These are phyloP conservation scores for Lagria hirta DNA, from an alignment of 2,888 invertebrate species.

Conservation along the genomic window DNA sequence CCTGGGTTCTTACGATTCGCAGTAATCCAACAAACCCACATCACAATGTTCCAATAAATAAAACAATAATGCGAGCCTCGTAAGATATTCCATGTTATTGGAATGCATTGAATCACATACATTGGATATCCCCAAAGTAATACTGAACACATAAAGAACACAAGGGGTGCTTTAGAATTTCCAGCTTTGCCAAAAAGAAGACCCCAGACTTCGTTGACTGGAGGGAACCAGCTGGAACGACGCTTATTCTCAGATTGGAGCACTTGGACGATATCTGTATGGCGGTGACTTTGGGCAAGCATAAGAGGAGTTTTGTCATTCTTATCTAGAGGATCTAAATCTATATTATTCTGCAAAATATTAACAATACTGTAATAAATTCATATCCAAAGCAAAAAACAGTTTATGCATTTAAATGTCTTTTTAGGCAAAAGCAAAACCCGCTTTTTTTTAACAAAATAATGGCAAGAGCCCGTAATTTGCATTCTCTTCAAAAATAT, in stretches of 20 bases:
- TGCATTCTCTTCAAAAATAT: too few species aligned
- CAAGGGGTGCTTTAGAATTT: slow-evolving; percentile 83
- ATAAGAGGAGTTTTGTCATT: slow-evolving; percentile 91
- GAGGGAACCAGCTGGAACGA: slow-evolving; percentile 83
- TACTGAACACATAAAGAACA: slow-evolving; percentile 83
- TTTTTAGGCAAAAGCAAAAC: background rate
- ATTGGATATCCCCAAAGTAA: slow-evolving; percentile 92
- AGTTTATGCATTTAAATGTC: too few species aligned
- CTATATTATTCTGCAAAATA: slow-evolving; percentile 71
- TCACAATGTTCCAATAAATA: slow-evolving; percentile 85
- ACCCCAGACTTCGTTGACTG: slow-evolving; percentile 85
- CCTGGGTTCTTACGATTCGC: slow-evolving; percentile 89
- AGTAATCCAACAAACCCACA: slow-evolving; percentile 92
- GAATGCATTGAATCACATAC: slow-evolving; percentile 87
- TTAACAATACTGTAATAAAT: background rate
- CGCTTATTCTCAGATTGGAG: slow-evolving; percentile 81
- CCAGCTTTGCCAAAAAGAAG: slow-evolving; percentile 88
- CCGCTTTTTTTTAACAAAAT: background rate
- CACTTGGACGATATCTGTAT: slow-evolving; percentile 79
- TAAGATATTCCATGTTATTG: slow-evolving; percentile 86
- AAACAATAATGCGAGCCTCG: slow-evolving; percentile 87
- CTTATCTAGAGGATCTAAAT: slow-evolving; percentile 83
- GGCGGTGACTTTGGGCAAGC: slow-evolving; percentile 85
- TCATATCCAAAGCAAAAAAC: too few species aligned
- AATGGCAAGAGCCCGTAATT: background rate